Evolutionary conservation across 2,888 invertebrate genomes (phyloP).

Genomic region (Protonemura montana): DNA sequence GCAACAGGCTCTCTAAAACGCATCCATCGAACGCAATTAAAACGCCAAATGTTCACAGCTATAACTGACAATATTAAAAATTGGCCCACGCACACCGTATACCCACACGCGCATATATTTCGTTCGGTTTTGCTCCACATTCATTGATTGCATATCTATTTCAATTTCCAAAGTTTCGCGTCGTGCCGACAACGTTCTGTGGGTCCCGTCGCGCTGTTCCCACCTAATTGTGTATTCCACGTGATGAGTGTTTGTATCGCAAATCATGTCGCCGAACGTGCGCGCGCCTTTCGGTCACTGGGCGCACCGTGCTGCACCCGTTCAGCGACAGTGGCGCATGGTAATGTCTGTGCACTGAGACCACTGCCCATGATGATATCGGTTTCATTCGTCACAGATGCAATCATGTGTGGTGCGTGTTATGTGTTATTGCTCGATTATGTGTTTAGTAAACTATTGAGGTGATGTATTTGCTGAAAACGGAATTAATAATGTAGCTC

Average conservation of each 20-base stretch:
- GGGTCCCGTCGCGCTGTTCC: background rate
- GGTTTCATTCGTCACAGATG: too few relatives aligned
- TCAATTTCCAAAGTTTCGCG: conserved; percentile 8
- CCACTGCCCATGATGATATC: too few relatives aligned
- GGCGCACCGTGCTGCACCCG: too few relatives aligned
- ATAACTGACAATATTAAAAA: conserved; percentile 9
- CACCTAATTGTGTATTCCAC: conserved; percentile 19
- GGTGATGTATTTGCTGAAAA: too few relatives aligned
- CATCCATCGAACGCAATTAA: background rate
- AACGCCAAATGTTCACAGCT: background rate
- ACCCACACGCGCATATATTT: background rate
- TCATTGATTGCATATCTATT: conserved; percentile 7
- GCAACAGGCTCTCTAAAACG: background rate
- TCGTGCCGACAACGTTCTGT: background rate
- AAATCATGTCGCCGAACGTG: background rate
- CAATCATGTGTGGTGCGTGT: too few relatives aligned
- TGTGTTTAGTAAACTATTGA: too few relatives aligned
- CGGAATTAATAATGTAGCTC: too few relatives aligned
- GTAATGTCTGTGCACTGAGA: too few relatives aligned
- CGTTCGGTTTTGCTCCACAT: background rate
- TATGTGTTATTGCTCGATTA: too few relatives aligned
- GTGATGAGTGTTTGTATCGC: background rate
- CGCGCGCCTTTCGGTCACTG: background rate
- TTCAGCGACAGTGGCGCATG: too few relatives aligned
- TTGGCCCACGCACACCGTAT: background rate